Evolutionary conservation across 1,140 invertebrate species (phyloP).

Genomic region (Drosophila sechellia): DNA sequence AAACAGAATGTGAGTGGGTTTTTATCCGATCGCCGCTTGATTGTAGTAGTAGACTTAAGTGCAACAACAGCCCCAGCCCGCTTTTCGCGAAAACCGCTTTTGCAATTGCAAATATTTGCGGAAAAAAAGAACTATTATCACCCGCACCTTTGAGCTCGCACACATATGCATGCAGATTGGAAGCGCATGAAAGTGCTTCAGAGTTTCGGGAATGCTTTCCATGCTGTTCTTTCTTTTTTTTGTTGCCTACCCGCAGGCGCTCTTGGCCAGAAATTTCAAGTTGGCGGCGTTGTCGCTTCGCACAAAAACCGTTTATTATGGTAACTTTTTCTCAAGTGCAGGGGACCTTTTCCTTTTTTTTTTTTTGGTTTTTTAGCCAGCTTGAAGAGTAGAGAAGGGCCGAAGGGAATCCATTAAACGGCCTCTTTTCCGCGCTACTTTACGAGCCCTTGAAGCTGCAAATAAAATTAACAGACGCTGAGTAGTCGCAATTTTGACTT

Average conservation of each 20-base stretch:
- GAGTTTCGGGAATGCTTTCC: conserved; percentile 29
- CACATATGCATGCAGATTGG: conserved; percentile 23
- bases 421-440: conserved; percentile 30
- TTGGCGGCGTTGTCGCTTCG: conserved; percentile 45
- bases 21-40: conserved; percentile 5
- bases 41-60: conserved; percentile 9
- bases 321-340: conserved; percentile 29
- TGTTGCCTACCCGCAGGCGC: conserved; percentile 17
- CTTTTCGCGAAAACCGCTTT: conserved; percentile 1
- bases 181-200: conserved; percentile 54
- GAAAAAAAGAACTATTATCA: conserved; percentile 11
- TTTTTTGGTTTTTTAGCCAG: background rate
- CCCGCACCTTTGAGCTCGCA: conserved; percentile 3
- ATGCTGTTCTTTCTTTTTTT: conserved; percentile 5
- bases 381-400: background rate
- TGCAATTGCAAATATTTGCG: conserved; percentile 34
- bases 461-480: conserved; percentile 79
- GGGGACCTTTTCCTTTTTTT: background rate
- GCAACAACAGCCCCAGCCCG: background rate
- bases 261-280: conserved; percentile 49
- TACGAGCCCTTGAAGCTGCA: conserved; percentile 67
- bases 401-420: conserved; percentile 45
- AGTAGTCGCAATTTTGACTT: conserved; percentile 73
- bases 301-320: conserved; percentile 60
- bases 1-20: conserved; percentile 29